phyloP scores from a whole-genome alignment of 1,140 invertebrate genomes.

The Metopolophium dirhodum region DNA sequence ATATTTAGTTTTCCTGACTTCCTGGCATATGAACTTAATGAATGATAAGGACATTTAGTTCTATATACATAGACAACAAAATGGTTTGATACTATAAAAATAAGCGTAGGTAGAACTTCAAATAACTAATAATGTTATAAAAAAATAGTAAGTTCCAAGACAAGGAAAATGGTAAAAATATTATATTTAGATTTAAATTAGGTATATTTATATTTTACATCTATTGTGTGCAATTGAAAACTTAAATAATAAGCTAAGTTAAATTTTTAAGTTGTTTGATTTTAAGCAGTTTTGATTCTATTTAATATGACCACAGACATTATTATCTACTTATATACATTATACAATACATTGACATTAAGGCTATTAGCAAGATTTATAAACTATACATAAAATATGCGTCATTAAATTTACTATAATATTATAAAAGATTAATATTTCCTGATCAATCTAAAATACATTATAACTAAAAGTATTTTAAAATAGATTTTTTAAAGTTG shows the following conservation, averaged over 20 bases:
- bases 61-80: not conserved
- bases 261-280: not conserved
- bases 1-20: too few relatives aligned
- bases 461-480: not conserved
- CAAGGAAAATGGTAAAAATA: not conserved
- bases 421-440: not conserved
- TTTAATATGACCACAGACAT: not conserved
- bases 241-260: not conserved
- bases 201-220: not conserved
- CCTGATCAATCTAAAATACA: not conserved
- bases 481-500: not conserved
- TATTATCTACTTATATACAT: not conserved
- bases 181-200: not conserved
- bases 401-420: not conserved
- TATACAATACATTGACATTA: conserved; percentile 16
- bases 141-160: not conserved
- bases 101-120: not conserved
- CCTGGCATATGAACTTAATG: too few relatives aligned
- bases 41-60: not conserved
- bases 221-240: too few relatives aligned
- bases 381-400: not conserved
- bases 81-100: not conserved
- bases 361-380: conserved; percentile 30
- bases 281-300: not conserved
- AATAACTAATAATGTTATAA: not conserved